Base-by-base conservation (phyloP, 2,888 invertebrate species). In the Cheilosia soror region DNA sequence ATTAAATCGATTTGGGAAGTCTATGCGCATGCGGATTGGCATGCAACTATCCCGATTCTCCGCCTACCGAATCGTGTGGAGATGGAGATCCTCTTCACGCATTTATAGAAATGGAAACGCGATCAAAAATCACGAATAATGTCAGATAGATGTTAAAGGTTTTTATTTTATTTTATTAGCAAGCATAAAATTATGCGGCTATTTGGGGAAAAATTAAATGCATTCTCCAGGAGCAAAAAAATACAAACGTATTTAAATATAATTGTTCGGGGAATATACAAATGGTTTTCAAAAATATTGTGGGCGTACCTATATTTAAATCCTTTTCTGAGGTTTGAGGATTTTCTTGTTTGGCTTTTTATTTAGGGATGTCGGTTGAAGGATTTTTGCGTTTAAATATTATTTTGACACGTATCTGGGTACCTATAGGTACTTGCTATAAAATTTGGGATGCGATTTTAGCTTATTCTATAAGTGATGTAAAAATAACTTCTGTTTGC, bases 61-160 rank as follows among this genome's bases (percentile, higher is more conserved):
- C 47, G 15, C 15, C 47, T 7, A 20, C 47, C 20, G 47, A 2
- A 47, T 15, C 15, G 47, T 47, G 63, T 3, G 7, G 11, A n/a
- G 31, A 37, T 3, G 7, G 11, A n/a, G 31, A 37, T 37, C 20
- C 20, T 53, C 15, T 40, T 27, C 25, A 40, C 40, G n/a, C 29
- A 31, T 44, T 55, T 76, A 82, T 71, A 72, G 82, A 82, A 82
- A 77, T 77, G 62, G 55, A 83, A 77, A 83, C 82, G 66, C 77
- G 71, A 82, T 77, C 69, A 62, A 66, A 77, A 72, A 72, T 62
- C 65, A 60, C 31, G 55, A 71, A 66, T 82, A 82, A 76, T 71
- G 71, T 72, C 77, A 66, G 77, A 66, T 82, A 77, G 77, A 82
- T 82, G 77, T 77, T 77, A 55, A 60, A 44, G 82, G 60, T 40